Evolutionary conservation across 2,113 vertebrate species (phyloP), one percentile per base, ranked within the genome.

Genomic region (Ginglymostoma cirratum): DNA sequence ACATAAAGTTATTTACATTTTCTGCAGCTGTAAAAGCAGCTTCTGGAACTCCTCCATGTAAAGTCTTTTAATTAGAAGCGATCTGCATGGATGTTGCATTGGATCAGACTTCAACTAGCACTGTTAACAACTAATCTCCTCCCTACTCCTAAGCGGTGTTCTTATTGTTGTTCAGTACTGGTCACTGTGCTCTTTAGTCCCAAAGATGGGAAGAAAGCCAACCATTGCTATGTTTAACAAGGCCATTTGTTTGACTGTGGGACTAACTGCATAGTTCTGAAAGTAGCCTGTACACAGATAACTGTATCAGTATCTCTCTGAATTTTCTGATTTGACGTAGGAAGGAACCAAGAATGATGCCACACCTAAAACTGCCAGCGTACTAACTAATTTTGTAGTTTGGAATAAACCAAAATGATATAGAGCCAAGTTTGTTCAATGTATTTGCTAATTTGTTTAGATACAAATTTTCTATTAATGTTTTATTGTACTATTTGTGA

Each of bases 381-480:
- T 93, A 38, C 89, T 3, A 67, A 67, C 65, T 65, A 12, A 65
- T 5, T 65, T 65, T 66, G 55, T 66, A 92, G 34, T 92, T 66
- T 38, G n/a, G 34, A 92, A 65, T 30, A 93, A 93, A 66, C 21
- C 17, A 38, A 66, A 21, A 38, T 93, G 2, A 66, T 66, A 66
- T 61, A 93, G 65, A 93, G 66, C 89, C 38, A 66, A 42, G 10
- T 19, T 67, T 93, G n/a, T 66, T 93, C 23, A 66, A 93, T 93
- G 17, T 66, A 61, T 19, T 67, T 93, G 89, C 66, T 61, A 93
- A 65, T 38, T 66, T 23, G 55, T 66, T 93, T 2, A 21, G 55
- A 93, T 93, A 65, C 89, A 38, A 66, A 66, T 93, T 93, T 66
- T 93, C n/a, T 61, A 67, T 92, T 66, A 92, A 61, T 93, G 6